phyloP scores from a whole-genome alignment of 2,888 invertebrate species.

The Melinaea marsaeus region DNA sequence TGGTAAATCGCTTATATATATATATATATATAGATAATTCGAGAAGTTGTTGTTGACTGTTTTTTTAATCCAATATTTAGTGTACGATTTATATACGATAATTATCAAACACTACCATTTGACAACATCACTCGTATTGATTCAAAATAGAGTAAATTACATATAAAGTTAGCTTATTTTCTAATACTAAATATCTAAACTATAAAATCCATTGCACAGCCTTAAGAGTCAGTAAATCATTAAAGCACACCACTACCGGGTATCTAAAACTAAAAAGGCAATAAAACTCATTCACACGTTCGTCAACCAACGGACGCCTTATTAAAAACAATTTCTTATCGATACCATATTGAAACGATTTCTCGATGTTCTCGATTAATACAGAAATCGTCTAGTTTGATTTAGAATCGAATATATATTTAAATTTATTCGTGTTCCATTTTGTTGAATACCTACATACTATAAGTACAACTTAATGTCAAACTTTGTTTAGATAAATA shows the following conservation, averaged over 20 bases:
- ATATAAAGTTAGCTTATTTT: too few relatives aligned
- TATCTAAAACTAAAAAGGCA: slow-evolving; percentile 64
- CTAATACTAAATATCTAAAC: too few relatives aligned
- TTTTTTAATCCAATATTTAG: too few relatives aligned
- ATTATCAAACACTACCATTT: too few relatives aligned
- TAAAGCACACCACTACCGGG: slow-evolving; percentile 60
- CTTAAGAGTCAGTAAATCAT: slow-evolving; percentile 54
- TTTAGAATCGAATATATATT: slow-evolving; percentile 46
- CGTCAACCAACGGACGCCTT: slow-evolving; percentile 72
- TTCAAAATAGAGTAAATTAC: too few relatives aligned
- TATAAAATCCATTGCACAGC: slow-evolving; percentile 7
- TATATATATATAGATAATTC: too few relatives aligned
- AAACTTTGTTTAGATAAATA: slow-evolving; percentile 55
- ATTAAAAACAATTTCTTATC: slow-evolving; percentile 69
- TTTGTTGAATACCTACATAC: slow-evolving; percentile 43
- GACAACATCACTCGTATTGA: too few relatives aligned
- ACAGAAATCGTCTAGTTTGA: slow-evolving; percentile 44
- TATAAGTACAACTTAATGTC: slow-evolving; percentile 39
- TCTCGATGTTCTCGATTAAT: slow-evolving; percentile 52
- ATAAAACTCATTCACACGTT: slow-evolving; percentile 76
- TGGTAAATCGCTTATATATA: too few relatives aligned
- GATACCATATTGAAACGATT: slow-evolving; percentile 42
- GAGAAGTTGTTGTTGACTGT: too few relatives aligned
- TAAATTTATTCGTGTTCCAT: slow-evolving; percentile 62
- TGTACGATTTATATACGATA: too few relatives aligned